Evolutionary conservation across 2,113 vertebrate genomes (phyloP), one percentile per base, ranked within the genome.

Genomic region (Actenoides lindsayi): DNA sequence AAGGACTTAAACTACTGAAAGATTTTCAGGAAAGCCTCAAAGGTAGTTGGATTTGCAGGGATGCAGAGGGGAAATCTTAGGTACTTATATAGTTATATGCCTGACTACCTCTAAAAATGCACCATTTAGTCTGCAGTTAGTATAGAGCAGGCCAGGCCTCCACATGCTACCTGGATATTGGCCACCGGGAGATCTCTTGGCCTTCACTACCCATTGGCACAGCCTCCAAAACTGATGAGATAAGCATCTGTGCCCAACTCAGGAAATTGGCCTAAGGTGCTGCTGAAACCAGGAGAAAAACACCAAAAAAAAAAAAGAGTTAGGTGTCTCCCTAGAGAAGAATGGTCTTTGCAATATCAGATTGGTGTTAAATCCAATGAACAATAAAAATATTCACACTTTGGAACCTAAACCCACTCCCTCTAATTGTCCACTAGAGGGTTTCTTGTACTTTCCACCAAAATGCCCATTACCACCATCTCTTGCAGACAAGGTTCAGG

Each of bases 361-460:
- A 37, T 25, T 10, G 28, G 17, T 0, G 0, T 46, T 39, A 92
- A 89, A 62, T 24, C 48, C 23, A 41, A 73, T n/a, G n/a, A 79
- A 39, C 15, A 69, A 68, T 81, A 51, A 78, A 88, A 90, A 31
- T 41, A 73, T 31, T 71, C 57, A 17, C 41, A 18, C 62, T 79
- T 71, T 3, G 9, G 48, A 92, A 46, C 25, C 46, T 51, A 68
- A 73, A 64, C 46, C 56, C 0, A 0, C 80, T 96, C 94, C 24
- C 83, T 70, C 33, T 75, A 17, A 85, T 46, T 71, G 95, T 96
- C 96, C 96, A 94, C 96, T 94, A 97, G 96, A 95, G 96, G 96
- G 96, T 94, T 94, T 96, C 96, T 97, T 97, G 96, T 94, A 69
- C 95, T 96, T 91, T 20, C 74, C 76, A 84, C 57, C 0, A 3